Evolutionary conservation across 2,797 vertebrate species (phyloP), one percentile per base, ranked within the genome.

Genomic region (Esox lucius): DNA sequence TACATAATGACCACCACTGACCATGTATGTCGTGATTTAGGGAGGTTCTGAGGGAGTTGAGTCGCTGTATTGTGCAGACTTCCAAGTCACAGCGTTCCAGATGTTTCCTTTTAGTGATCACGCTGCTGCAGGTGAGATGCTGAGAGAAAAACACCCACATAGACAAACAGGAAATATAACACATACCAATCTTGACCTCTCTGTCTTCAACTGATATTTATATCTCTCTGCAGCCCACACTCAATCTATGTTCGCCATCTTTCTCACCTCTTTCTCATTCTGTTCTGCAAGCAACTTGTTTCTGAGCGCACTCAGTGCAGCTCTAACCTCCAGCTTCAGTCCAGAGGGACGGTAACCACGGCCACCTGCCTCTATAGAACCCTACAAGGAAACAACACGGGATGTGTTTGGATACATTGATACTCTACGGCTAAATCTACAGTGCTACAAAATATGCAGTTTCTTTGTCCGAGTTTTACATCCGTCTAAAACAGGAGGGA

Each of bases 281-380:
- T 92, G 87, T 19, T 93, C 91, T 0, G 84, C 82, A 81, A 90
- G 76, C 79, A 92, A 80, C 56, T 94, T 82, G 79, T 94, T 91
- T 76, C 88, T 88, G 76, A 93, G 88, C 4, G 87, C 81, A 72
- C 91, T 90, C 79, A 94, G 88, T 39, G 91, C 84, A 0, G 75
- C 83, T 59, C 77, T 90, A 82, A 93, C 92, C 86, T 94, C 93
- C 85, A 91, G 88, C 83, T 92, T 94, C 81, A 94, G 85, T 9
- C 91, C 90, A 4, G 84, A 62, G 3, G 84, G 82, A 73, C 83
- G 91, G 84, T 83, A 79, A 71, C 88, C 62, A 1, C 76, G 82
- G 28, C 49, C 69, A 0, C 75, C 74, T 0, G 61, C 70, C 73
- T 79, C 78, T 72, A 51, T 61, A 42, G 86, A 35, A 48, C 79